Conservation (phyloP, 2,888 invertebrate species). For the Celastrina argiolus region DNA sequence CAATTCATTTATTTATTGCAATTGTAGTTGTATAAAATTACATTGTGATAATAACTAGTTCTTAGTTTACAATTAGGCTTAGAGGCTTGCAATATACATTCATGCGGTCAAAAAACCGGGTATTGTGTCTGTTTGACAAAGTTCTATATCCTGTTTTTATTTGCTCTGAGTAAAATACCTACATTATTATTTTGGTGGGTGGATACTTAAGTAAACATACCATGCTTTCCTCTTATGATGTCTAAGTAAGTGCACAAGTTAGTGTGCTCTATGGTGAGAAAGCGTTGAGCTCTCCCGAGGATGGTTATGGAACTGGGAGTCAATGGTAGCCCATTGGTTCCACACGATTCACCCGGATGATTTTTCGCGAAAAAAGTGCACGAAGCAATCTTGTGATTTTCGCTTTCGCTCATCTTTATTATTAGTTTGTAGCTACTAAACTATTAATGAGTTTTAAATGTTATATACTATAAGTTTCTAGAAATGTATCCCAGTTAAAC, state of each 20-base stretch:
- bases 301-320: conserved; percentile 98
- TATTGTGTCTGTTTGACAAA: too few relatives aligned
- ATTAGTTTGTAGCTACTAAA: background rate
- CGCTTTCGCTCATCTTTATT: conserved; percentile 29
- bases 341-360: conserved; percentile 94
- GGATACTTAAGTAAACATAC: conserved; percentile 65
- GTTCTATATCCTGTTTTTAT: too few relatives aligned
- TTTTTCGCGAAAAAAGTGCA: conserved; percentile 94
- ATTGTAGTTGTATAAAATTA: too few relatives aligned
- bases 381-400: conserved; percentile 81
- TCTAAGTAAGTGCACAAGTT: conserved; percentile 94
- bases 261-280: conserved; percentile 87
- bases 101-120: too few relatives aligned
- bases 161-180: too few relatives aligned
- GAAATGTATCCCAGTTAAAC: background rate
- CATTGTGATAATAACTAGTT: too few relatives aligned
- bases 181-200: background rate
- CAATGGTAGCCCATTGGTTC: conserved; percentile 95
- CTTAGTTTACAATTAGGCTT: too few relatives aligned
- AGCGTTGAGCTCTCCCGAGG: conserved; percentile 89
- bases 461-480: background rate
- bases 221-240: conserved; percentile 95
- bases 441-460: background rate
- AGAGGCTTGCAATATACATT: too few relatives aligned
- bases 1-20: too few relatives aligned